Conservation (phyloP, 1,140 invertebrate genomes). For the Ooceraea biroi region DNA sequence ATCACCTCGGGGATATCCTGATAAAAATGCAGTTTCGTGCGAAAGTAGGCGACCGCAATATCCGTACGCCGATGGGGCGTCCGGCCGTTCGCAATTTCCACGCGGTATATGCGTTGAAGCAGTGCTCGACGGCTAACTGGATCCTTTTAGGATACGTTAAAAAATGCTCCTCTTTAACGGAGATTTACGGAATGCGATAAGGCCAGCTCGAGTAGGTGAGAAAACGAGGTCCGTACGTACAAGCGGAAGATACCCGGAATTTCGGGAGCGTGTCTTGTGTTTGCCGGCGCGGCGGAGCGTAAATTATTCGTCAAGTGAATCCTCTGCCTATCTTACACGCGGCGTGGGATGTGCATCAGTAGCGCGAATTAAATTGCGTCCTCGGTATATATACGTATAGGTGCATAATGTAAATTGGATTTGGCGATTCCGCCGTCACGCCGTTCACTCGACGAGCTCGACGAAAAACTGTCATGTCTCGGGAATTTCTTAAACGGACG, state of each 20-base stretch:
- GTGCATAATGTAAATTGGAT: slow-evolving; percentile 48
- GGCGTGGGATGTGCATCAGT: not conserved
- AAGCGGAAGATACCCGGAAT: slow-evolving; percentile 28
- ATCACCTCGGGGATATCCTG: not conserved
- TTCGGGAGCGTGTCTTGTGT: slow-evolving; percentile 29
- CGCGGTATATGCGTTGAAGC: slow-evolving; percentile 1
- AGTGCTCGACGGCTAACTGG: not conserved
- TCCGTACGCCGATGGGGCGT: slow-evolving; percentile 67
- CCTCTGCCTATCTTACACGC: no score
- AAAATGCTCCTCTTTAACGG: slow-evolving; percentile 54
- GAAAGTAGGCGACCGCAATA: slow-evolving; percentile 66
- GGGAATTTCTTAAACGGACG: slow-evolving; percentile 41
- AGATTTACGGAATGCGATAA: slow-evolving; percentile 58
- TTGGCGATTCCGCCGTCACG: not conserved
- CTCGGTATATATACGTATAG: not conserved
- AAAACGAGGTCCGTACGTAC: slow-evolving; percentile 20
- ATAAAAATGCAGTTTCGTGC: slow-evolving; percentile 59
- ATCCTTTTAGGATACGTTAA: slow-evolving; percentile 18
- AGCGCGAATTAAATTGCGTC: slow-evolving; percentile 36
- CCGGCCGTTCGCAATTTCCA: slow-evolving; percentile 22
- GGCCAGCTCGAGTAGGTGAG: no score
- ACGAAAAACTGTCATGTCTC: slow-evolving; percentile 53
- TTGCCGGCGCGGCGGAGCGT: no score
- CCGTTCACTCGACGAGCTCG: not conserved
- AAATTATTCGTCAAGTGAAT: slow-evolving; percentile 29